Base-by-base conservation (phyloP, 2,888 invertebrate species). In the Agrochola circellaris region DNA sequence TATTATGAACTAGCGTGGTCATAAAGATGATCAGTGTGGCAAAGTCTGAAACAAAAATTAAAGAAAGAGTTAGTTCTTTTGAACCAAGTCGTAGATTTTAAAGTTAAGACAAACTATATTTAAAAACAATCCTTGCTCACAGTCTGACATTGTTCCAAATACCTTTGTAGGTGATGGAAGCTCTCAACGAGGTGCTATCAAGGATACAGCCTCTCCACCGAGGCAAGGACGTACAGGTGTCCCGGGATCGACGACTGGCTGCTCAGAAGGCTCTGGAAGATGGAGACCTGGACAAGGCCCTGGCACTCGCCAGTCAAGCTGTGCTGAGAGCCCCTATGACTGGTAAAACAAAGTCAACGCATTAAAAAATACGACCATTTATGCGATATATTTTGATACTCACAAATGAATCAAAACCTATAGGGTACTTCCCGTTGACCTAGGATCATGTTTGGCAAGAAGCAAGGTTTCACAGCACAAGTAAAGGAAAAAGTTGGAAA, bases 281-380 rank as follows among this genome's bases (percentile, higher is more conserved):
- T 2, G 97, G 97, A 1, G 96, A 98, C 71, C 90, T 96, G 6
- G 86, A 79, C 8, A 93, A 93, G 89, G 98, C 98, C 0, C 93
- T 98, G 34, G 93, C 97, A 0, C 93, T 98, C 2, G 97, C 97
- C 78, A 98, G 98, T 92, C 98, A 98, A 91, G 98, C 98, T 23
- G 97, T 98, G 11, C 95, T 98, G 48, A 96, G 98, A 79, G 98
- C 98, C 0, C 98, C 98, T 0, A 93, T 95, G 86, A 97, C 97
- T 88, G 97, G 98, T 98, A 90, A 83, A 79, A n/a, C 15, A 15
- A 15, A 45, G 45, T 45, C 45, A 45, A 5, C 5, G 5, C 45
- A 45, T 15, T 45, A 45, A 15, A 45, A 45, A 45, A 45, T 45
- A 45, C 45, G 45, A 15, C 45, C 15, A 45, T 45, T 15, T 45